Evolutionary conservation across 2,888 invertebrate genomes (phyloP).

Genomic region (Dyspetes luteomarginatus): DNA sequence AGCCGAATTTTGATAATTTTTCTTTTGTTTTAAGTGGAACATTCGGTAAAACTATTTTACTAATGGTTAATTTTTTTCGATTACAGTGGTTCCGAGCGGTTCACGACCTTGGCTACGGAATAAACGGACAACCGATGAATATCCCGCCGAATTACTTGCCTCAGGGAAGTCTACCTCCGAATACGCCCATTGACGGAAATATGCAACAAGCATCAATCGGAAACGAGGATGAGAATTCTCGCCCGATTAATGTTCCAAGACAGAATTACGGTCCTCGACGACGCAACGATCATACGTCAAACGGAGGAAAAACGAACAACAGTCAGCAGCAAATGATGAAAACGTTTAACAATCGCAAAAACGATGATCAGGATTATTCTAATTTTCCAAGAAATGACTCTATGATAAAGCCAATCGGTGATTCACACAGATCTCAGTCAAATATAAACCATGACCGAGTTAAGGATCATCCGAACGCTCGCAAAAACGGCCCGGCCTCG

Average conservation of each 20-base stretch:
- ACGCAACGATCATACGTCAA: slow-evolving; percentile 43
- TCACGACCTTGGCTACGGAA: slow-evolving; percentile 71
- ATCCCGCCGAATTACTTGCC: slow-evolving; percentile 66
- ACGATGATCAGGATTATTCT: slow-evolving; percentile 36
- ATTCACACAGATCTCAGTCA: slow-evolving; percentile 19
- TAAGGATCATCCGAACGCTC: slow-evolving; percentile 32
- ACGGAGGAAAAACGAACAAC: slow-evolving; percentile 53
- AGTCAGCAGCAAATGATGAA: slow-evolving; percentile 24
- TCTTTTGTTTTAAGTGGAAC: slow-evolving; percentile 9
- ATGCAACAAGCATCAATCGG: slow-evolving; percentile 19
- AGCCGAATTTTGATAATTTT: neutral
- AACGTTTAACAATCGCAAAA: slow-evolving; percentile 48
- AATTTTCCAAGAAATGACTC: slow-evolving; percentile 31
- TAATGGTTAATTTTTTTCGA: slow-evolving; percentile 24
- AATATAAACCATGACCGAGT: slow-evolving; percentile 12
- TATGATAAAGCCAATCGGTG: neutral
- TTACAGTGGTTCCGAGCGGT: slow-evolving; percentile 73
- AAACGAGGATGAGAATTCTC: slow-evolving; percentile 62
- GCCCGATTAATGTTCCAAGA: slow-evolving; percentile 45
- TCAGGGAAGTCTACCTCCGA: slow-evolving; percentile 54
- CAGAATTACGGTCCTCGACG: slow-evolving; percentile 49
- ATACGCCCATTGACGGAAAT: slow-evolving; percentile 43
- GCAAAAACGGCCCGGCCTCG: slow-evolving; percentile 40
- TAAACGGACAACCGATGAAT: slow-evolving; percentile 68
- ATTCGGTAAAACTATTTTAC: too few relatives aligned